Percentiles rank a stretch among this genome's conserved stretches.
phyloP scores from a whole-genome alignment of 2,113 vertebrate genomes.

The Pungitius pungitius region DNA sequence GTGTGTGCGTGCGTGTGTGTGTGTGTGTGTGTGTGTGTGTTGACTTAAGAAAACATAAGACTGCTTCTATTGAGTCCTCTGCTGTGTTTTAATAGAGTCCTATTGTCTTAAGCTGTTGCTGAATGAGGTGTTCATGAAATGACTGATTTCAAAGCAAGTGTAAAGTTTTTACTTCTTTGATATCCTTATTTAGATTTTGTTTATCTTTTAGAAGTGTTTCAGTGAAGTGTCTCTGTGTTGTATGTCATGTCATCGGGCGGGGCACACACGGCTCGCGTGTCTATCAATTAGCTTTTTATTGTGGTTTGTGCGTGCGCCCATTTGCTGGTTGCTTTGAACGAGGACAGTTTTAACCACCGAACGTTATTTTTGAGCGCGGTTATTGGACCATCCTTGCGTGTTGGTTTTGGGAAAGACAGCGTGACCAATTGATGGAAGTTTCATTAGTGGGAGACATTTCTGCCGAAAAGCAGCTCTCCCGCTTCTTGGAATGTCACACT shows the following conservation, averaged over 20 bases:
- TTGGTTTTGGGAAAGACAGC: slow-evolving; percentile 24
- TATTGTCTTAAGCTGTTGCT: neutral
- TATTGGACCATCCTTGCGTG: slow-evolving; percentile 33
- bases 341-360: slow-evolving; percentile 8
- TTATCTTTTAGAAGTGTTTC: no score
- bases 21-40: slow-evolving; percentile 1
- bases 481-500: slow-evolving; percentile 12
- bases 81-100: slow-evolving; percentile 16
- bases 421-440: slow-evolving; percentile 29
- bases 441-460: slow-evolving; percentile 24
- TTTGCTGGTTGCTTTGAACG: slow-evolving; percentile 20
- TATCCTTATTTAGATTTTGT: neutral
- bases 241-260: neutral
- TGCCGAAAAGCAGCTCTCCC: slow-evolving; percentile 14
- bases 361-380: slow-evolving; percentile 31
- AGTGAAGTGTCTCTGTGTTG: neutral
- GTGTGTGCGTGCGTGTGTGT: neutral
- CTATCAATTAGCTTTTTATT: slow-evolving; percentile 20
- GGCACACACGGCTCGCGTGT: neutral
- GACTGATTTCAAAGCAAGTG: no score
- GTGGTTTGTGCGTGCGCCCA: neutral
- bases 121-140: neutral
- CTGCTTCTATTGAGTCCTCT: neutral
- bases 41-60: slow-evolving; percentile 8
- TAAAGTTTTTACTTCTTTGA: neutral